Conservation (phyloP, 2,888 invertebrate species). For the Biston betularia region DNA sequence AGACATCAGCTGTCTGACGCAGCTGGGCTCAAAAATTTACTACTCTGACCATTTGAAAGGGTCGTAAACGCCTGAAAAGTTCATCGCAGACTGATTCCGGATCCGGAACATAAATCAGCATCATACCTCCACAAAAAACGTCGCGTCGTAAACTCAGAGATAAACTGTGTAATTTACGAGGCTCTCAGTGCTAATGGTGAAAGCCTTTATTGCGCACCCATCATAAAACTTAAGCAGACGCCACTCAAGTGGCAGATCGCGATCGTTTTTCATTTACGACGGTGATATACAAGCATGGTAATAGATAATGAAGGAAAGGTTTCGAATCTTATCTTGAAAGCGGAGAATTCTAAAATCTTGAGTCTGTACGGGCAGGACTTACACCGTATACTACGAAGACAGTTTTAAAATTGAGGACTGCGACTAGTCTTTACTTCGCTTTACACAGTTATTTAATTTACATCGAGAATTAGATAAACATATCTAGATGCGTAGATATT, state of each 20-base stretch:
- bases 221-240: constrained; percentile 58
- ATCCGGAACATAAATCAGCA: constrained; percentile 35
- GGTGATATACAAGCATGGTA: constrained; percentile 13
- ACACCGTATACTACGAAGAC: neutral
- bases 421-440: too few relatives aligned
- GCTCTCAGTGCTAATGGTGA: constrained; percentile 70
- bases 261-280: constrained; percentile 43
- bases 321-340: neutral
- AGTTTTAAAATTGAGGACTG: neutral
- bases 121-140: constrained; percentile 42
- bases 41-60: constrained; percentile 13
- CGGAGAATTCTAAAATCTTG: neutral
- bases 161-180: constrained; percentile 72
- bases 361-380: neutral
- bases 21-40: constrained; percentile 12
- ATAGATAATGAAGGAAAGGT: neutral
- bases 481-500: too few relatives aligned
- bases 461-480: too few relatives aligned
- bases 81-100: constrained; percentile 27
- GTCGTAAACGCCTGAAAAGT: constrained; percentile 28
- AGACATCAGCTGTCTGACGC: neutral
- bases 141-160: constrained; percentile 54
- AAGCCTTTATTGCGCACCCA: constrained; percentile 64
- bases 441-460: too few relatives aligned
- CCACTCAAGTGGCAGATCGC: constrained; percentile 55